Base-by-base conservation (phyloP, 2,797 vertebrate species). In the Siniperca obscura region DNA sequence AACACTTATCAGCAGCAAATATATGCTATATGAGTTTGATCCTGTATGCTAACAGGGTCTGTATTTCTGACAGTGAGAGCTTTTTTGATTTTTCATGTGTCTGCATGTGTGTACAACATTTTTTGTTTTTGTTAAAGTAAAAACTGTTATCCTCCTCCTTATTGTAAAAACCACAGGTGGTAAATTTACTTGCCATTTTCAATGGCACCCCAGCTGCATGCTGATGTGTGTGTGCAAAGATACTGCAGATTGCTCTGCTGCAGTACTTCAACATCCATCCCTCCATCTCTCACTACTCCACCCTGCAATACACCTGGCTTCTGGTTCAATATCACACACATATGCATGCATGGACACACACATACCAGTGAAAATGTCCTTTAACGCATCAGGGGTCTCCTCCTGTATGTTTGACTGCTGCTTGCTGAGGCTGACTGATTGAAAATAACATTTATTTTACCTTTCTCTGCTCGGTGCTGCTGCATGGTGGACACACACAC, bases 371-470 rank as follows among this genome's bases (percentile, higher is more conserved):
- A 78, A 70, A 60, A 76, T 81, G 84, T 86, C 72, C 80, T 82
- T 86, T 81, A 76, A 86, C 52, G 48, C 84, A 74, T 86, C 82
- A 76, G 44, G 69, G 78, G 55, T 69, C 83, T 70, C 46, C 70
- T 60, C 57, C 67, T 77, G 65, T 52, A 72, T 72, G 75, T 83
- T 70, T 64, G 62, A 71, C 70, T 61, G 67, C 46, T 73, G 70
- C 70, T 83, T 65, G 71, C 81, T 86, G 87, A 78, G 81, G 70
- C 71, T 46, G 68, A 80, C 60, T 83, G 79, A 89, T 86, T 85
- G 80, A 86, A 85, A 89, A 82, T 74, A 86, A 84, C 73, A 76
- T 84, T 83, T 83, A 56, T 82, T 78, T 84, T 77, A 69, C 64
- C 48, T 69, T 64, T 72, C 57, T 76, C 62, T 66, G 27, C 66